Percentiles rank a stretch among this genome's conserved stretches.
Evolutionary conservation across 2,113 vertebrate species (phyloP).

Genomic region (Pyrgilauda ruficollis): DNA sequence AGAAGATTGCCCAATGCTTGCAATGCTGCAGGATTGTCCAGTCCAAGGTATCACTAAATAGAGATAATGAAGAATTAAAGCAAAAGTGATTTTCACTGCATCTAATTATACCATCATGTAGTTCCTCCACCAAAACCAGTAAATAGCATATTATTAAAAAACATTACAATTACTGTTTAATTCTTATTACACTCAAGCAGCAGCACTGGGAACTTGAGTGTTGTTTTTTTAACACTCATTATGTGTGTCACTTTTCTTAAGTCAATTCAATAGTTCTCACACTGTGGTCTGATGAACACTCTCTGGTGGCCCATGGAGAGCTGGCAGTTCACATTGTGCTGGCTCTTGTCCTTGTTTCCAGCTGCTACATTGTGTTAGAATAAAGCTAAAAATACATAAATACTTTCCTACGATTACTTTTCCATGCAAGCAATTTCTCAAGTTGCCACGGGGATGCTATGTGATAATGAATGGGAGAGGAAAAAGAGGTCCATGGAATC

Average conservation of each 20-base stretch:
- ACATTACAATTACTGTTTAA: neutral
- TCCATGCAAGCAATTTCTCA: slow-evolving; percentile 45
- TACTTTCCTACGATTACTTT: slow-evolving; percentile 38
- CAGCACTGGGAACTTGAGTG: slow-evolving; percentile 2
- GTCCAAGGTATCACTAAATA: neutral
- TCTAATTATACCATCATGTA: neutral
- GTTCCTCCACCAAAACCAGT: neutral
- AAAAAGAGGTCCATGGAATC: neutral
- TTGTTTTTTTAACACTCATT: neutral
- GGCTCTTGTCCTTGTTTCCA: slow-evolving; percentile 54
- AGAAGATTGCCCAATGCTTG: neutral
- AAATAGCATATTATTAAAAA: neutral
- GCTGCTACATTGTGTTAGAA: slow-evolving; percentile 55
- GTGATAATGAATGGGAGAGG: neutral
- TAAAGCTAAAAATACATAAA: slow-evolving; percentile 62
- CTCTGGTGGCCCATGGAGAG: slow-evolving; percentile 52
- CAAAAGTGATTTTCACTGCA: neutral
- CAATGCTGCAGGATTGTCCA: neutral
- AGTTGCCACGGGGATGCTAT: neutral
- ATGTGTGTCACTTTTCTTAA: slow-evolving; percentile 24
- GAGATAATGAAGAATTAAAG: neutral
- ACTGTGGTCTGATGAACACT: slow-evolving; percentile 35
- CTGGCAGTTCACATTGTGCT: slow-evolving; percentile 20
- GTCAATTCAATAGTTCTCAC: slow-evolving; percentile 8
- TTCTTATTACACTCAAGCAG: neutral